phyloP scores from a whole-genome alignment of 2,888 invertebrate genomes.

The Leucophora obtusa region DNA sequence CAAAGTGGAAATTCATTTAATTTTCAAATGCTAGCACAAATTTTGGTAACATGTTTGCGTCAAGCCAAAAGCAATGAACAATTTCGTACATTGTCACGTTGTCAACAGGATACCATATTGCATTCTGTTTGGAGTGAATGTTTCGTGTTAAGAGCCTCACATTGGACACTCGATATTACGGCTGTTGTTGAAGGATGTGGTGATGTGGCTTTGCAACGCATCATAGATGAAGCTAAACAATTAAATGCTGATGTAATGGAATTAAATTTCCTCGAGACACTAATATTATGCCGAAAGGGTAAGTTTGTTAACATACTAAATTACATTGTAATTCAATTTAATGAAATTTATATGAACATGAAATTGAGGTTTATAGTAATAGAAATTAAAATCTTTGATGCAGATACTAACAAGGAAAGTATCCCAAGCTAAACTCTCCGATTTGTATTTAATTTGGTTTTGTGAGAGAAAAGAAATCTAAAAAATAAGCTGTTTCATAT shows the following conservation, averaged over 20 bases:
- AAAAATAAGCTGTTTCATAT: too few relatives aligned
- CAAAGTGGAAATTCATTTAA: conserved; percentile 72
- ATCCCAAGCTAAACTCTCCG: too few relatives aligned
- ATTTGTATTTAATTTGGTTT: too few relatives aligned
- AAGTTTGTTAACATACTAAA: conserved; percentile 25
- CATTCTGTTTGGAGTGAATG: conserved; percentile 81
- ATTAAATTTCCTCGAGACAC: conserved; percentile 79
- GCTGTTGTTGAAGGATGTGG: conserved; percentile 75
- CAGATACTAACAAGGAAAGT: too few relatives aligned
- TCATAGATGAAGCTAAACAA: conserved; percentile 77
- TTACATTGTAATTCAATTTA: background rate
- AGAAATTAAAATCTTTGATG: too few relatives aligned
- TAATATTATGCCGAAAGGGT: conserved; percentile 80
- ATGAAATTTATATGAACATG: too few relatives aligned
- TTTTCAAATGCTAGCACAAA: conserved; percentile 82
- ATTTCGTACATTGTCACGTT: conserved; percentile 79
- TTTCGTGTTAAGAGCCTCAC: conserved; percentile 81
- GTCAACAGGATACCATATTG: conserved; percentile 81
- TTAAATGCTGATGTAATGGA: conserved; percentile 79
- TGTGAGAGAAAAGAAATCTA: too few relatives aligned
- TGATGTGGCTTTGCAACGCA: conserved; percentile 74
- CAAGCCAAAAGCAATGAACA: conserved; percentile 81
- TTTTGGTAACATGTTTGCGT: conserved; percentile 81
- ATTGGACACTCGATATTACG: conserved; percentile 80
- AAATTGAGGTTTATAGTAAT: too few relatives aligned